phyloP scores from a whole-genome alignment of 2,797 vertebrate species.

The Atherinosoma microstoma region DNA sequence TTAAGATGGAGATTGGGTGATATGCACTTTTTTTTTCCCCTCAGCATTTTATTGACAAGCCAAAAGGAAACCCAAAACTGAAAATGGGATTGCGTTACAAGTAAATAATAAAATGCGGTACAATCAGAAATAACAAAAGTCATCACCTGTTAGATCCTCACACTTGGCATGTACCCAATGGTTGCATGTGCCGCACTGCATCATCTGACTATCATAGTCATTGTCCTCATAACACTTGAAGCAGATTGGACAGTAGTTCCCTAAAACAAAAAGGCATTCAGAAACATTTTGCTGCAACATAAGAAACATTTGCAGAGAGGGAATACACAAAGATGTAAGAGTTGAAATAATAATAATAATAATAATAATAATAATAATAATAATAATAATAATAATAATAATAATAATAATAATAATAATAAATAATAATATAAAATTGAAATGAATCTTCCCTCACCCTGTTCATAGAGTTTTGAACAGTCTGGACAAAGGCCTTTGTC shows the following conservation, averaged over 20 bases:
- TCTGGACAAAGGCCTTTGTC: conserved; percentile 91
- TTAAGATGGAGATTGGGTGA: neutral
- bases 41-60: neutral
- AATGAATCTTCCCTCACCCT: conserved; percentile 80
- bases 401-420: no score
- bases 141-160: conserved; percentile 90
- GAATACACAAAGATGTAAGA: neutral
- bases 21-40: neutral
- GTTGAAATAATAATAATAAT: no score
- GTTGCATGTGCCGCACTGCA: conserved; percentile 93
- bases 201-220: conserved; percentile 95
- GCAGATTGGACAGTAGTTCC: conserved; percentile 95
- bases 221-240: conserved; percentile 95
- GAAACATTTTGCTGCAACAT: neutral
- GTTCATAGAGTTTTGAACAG: conserved; percentile 88
- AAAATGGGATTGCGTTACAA: neutral
- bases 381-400: no score
- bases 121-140: neutral
- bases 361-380: no score
- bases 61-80: neutral
- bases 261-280: conserved; percentile 65
- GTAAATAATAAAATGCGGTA: neutral
- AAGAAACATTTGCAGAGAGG: neutral
- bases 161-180: conserved; percentile 96
- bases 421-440: no score